A percentile compares a stretch with the other conserved stretches of the same genome.
Evolutionary conservation across 2,113 vertebrate species (phyloP).

Genomic region (Apteryx owenii): DNA sequence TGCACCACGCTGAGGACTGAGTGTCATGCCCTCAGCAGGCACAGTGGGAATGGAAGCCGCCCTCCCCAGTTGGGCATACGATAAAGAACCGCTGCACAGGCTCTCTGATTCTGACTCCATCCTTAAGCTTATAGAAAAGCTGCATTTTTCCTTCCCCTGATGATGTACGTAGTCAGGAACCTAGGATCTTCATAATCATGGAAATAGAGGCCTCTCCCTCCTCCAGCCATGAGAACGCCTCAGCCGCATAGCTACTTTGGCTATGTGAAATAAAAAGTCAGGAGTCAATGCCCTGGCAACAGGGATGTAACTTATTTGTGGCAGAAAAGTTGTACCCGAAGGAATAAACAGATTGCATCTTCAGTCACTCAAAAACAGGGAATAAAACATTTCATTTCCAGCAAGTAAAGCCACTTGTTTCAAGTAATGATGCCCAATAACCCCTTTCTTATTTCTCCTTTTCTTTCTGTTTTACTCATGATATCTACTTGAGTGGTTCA

Average conservation of each 20-base stretch:
- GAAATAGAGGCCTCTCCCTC: background rate
- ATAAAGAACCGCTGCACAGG: background rate
- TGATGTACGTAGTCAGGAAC: background rate
- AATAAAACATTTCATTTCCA: background rate
- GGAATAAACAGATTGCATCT: background rate
- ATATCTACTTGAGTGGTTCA: constrained; percentile 2
- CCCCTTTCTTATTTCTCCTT: background rate
- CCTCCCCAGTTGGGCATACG: background rate
- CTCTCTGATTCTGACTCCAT: background rate
- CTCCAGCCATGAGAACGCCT: background rate
- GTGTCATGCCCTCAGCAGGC: background rate
- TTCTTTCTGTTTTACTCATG: background rate
- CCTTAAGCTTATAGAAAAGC: background rate
- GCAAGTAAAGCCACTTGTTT: constrained; percentile 1
- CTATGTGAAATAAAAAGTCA: background rate
- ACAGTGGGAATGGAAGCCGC: background rate
- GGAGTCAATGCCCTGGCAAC: background rate
- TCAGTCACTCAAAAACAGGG: background rate
- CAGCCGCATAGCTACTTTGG: background rate
- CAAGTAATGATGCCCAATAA: background rate
- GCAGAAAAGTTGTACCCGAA: background rate
- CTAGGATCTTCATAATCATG: background rate
- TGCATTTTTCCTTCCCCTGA: background rate
- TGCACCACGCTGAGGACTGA: constrained; percentile 16
- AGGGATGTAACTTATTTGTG: background rate